A percentile compares a stretch with the other conserved stretches of the same genome.
phyloP scores from a whole-genome alignment of 2,888 invertebrate species.

The Alcis repandata region DNA sequence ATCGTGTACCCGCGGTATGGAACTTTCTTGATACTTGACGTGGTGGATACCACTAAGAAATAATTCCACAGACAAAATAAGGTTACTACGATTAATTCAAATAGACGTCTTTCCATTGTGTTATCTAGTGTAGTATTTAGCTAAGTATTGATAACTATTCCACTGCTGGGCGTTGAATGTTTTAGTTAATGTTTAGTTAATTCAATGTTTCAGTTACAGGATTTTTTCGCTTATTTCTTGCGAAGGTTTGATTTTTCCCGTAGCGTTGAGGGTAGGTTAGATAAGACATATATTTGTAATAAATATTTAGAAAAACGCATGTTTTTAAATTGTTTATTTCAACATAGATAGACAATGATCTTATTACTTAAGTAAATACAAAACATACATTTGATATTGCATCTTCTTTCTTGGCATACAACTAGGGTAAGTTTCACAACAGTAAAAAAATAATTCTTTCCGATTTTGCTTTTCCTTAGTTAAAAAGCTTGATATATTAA shows the following conservation, averaged over 20 bases:
- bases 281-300: neutral
- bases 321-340: constrained; percentile 30
- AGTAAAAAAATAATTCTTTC: constrained; percentile 46
- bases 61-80: constrained; percentile 7
- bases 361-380: constrained; percentile 16
- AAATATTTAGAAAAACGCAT: neutral
- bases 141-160: constrained; percentile 5
- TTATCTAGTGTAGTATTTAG: neutral
- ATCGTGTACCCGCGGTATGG: constrained; percentile 21
- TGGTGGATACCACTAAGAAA: constrained; percentile 8
- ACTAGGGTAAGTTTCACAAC: constrained; percentile 24
- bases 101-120: constrained; percentile 16
- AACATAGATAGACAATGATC: constrained; percentile 34
- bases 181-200: neutral
- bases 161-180: neutral
- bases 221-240: neutral
- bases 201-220: neutral
- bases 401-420: constrained; percentile 4
- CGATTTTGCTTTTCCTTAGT: neutral
- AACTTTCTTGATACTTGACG: constrained; percentile 16
- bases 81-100: neutral
- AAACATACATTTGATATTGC: constrained; percentile 23
- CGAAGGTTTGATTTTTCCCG: no score
- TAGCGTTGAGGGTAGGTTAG: neutral
- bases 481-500: neutral